Percentiles rank a stretch among this genome's conserved stretches.
These are phyloP conservation scores for Phengaris alcon DNA, from an alignment of 2,888 invertebrate species.

Conservation along the genomic window DNA sequence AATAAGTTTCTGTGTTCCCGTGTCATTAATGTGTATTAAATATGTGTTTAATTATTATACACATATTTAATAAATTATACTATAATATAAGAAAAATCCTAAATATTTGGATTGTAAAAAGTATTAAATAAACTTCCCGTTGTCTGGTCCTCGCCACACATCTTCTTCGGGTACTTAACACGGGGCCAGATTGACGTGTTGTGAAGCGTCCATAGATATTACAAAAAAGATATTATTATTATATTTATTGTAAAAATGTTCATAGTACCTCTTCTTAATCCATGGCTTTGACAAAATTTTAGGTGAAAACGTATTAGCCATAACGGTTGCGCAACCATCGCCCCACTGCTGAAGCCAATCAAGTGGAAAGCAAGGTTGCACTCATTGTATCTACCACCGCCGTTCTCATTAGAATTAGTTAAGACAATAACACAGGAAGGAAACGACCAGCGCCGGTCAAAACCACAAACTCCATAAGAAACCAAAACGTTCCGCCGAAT, in stretches of 20 bases:
- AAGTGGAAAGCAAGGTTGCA: slow-evolving; percentile 77
- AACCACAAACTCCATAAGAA: slow-evolving; percentile 62
- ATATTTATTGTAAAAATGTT: neutral
- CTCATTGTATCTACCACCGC: slow-evolving; percentile 67
- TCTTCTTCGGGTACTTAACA: too few relatives aligned
- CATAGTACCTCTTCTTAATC: neutral
- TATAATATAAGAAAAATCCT: too few relatives aligned
- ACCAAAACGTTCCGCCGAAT: slow-evolving; percentile 69
- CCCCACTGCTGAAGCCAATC: slow-evolving; percentile 69
- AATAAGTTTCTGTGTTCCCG: too few relatives aligned
- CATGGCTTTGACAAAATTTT: slow-evolving; percentile 37
- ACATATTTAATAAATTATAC: too few relatives aligned
- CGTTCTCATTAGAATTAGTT: slow-evolving; percentile 72
- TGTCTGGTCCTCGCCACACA: too few relatives aligned
- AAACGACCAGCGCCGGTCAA: slow-evolving; percentile 63
- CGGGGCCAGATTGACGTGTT: too few relatives aligned
- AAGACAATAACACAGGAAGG: slow-evolving; percentile 78
- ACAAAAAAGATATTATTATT: too few relatives aligned
- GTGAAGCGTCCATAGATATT: too few relatives aligned
- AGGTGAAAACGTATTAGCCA: slow-evolving; percentile 66
- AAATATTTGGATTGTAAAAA: too few relatives aligned
- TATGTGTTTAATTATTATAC: too few relatives aligned
- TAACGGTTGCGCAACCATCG: slow-evolving; percentile 64
- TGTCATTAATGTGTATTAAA: too few relatives aligned
- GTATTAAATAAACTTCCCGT: too few relatives aligned